A percentile compares a stretch with the other conserved stretches of the same genome.
Conservation (phyloP, 2,888 invertebrate species). For the Syritta pipiens region DNA sequence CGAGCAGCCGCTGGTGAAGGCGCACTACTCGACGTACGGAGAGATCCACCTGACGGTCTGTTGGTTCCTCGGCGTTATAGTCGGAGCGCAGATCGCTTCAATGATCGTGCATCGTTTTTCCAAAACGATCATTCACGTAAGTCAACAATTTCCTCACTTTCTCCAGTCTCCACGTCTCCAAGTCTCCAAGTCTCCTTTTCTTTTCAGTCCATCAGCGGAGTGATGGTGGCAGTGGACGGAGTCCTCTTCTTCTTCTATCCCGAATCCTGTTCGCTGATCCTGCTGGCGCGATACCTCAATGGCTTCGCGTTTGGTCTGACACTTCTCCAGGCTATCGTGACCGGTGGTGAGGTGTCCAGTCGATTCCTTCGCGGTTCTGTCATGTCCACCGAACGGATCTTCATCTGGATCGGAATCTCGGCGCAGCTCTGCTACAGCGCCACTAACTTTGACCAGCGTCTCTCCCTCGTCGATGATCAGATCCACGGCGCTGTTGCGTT, state of each 20-base stretch:
- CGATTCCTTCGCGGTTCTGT: constrained; percentile 75
- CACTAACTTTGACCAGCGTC: constrained; percentile 24
- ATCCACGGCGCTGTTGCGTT: constrained; percentile 74
- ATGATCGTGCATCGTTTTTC: constrained; percentile 74
- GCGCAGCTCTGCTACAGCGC: constrained; percentile 74
- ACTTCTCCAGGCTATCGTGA: constrained; percentile 75
- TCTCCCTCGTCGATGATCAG: constrained; percentile 74
- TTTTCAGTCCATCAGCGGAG: constrained; percentile 74
- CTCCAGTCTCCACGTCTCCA: no score
- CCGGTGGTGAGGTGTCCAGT: constrained; percentile 75
- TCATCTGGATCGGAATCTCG: constrained; percentile 76
- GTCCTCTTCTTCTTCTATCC: constrained; percentile 72
- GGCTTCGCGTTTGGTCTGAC: constrained; percentile 76
- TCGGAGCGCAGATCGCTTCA: constrained; percentile 73
- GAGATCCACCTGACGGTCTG: constrained; percentile 73
- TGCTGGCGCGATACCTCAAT: constrained; percentile 74
- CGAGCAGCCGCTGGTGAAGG: constrained; percentile 42
- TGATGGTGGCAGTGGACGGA: constrained; percentile 74
- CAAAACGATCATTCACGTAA: constrained; percentile 76
- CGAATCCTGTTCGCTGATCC: constrained; percentile 70
- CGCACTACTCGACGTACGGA: constrained; percentile 62
- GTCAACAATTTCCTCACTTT: no score
- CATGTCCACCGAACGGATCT: constrained; percentile 75
- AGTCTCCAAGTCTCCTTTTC: no score
- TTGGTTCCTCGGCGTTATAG: constrained; percentile 75